Evolutionary conservation across 2,113 vertebrate genomes (phyloP), one percentile per base, ranked within the genome.

Genomic region (Misgurnus mizolepis): DNA sequence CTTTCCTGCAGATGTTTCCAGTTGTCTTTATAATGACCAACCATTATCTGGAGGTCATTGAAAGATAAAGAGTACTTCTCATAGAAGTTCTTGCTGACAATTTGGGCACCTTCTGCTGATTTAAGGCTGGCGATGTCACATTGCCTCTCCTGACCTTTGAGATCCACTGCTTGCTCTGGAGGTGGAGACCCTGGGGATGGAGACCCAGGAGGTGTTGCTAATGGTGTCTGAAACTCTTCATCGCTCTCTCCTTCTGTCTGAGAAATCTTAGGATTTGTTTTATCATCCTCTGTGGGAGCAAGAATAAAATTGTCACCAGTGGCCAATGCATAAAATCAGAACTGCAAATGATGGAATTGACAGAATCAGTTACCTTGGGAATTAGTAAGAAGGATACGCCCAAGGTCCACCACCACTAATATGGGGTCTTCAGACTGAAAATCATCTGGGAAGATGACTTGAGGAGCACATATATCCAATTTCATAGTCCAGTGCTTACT

Each of bases 21-120:
- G 82, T 96, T 98, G 92, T 99, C 97, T 83, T 95, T 97, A 83
- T 93, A 95, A 5, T 90, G 94, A 18, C 98, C 98, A 0, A 98
- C 97, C 98, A 99, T 99, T 86, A 99, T 96, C 92, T 99, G 98
- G 18, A 99, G 93, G 88, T 99, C 97, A 84, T 97, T 94, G 78
- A 98, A 99, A 0, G 97, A 96, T 86, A 99, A 86, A 0, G 93
- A 94, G 87, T 98, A 99, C 80, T 93, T 95, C 88, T 99, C 98
- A 10, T 99, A 99, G 82, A 98, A 93, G 85, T 94, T 96, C 41
- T 93, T 93, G 88, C 91, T 95, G 89, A 90, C 90, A 88, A 93
- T 77, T 92, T 88, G 76, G 83, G 90, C 4, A 89, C 91, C 45
- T 92, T 96, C 50, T 87, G 89, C 80, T 90, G 87, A 88, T 56